Evolutionary conservation across 2,888 invertebrate species (phyloP).

Genomic region (Auanema freiburgensis): DNA sequence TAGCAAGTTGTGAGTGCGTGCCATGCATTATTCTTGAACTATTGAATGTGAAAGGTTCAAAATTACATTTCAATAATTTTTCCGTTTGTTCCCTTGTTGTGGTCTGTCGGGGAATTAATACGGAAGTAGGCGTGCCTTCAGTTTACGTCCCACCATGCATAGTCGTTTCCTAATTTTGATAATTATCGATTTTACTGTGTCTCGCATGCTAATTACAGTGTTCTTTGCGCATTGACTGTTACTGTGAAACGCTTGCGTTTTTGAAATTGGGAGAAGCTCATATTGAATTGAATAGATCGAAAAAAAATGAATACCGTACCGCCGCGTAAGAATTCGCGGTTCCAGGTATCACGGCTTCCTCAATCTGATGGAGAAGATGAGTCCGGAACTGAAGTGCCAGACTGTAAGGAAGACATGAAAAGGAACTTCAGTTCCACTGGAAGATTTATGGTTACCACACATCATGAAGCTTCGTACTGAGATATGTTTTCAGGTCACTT

Average conservation of each 20-base stretch:
- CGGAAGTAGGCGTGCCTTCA: neutral
- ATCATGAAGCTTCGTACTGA: neutral
- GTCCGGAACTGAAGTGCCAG: neutral
- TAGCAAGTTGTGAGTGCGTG: neutral
- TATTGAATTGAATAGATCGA: neutral
- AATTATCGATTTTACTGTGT: no score
- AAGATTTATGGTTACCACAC: constrained; percentile 34
- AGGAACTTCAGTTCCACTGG: constrained; percentile 44
- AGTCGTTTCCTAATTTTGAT: no score
- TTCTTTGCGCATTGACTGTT: no score
- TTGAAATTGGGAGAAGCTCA: neutral
- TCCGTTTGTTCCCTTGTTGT: neutral
- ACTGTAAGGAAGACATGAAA: neutral
- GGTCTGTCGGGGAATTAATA: neutral
- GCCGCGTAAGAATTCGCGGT: constrained; percentile 4
- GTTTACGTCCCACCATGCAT: no score
- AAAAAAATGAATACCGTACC: neutral
- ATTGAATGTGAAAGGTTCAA: neutral
- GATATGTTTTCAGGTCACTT: neutral
- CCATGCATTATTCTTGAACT: neutral
- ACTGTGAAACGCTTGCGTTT: no score
- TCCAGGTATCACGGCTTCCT: neutral
- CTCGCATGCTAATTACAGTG: no score
- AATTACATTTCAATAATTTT: constrained; percentile 3
- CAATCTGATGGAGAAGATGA: constrained; percentile 14